A percentile compares a stretch with the other conserved stretches of the same genome.
These are phyloP conservation scores for Scolopax rusticola DNA, from an alignment of 2,797 vertebrate genomes.

Conservation along the genomic window DNA sequence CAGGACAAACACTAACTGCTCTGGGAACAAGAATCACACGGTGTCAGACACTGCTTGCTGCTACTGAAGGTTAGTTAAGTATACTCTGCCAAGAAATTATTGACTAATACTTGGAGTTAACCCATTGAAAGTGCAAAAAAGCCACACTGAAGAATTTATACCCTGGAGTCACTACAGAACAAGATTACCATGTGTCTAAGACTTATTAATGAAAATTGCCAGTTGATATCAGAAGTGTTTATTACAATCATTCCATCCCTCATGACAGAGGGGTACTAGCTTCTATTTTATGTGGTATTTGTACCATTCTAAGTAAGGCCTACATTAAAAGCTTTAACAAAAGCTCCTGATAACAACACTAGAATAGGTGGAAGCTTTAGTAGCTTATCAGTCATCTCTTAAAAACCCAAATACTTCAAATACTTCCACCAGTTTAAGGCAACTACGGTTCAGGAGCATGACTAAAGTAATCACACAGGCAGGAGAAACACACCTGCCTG, in stretches of 20 bases:
- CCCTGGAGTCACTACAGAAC: neutral
- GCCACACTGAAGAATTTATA: neutral
- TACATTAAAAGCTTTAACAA: neutral
- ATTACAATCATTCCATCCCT: neutral
- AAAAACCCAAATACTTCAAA: neutral
- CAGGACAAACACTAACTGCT: constrained; percentile 78
- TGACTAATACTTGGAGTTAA: constrained; percentile 41
- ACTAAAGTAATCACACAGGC: neutral
- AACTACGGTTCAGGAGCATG: neutral
- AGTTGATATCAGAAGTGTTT: neutral
- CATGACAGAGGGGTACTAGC: neutral
- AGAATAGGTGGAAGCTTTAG: neutral
- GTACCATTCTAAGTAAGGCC: neutral
- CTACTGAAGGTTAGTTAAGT: constrained; percentile 70
- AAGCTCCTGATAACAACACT: neutral
- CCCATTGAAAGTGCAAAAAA: neutral
- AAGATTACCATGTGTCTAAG: accelerated
- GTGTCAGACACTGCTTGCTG: constrained; percentile 68
- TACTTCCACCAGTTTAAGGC: neutral
- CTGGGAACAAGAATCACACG: constrained; percentile 82
- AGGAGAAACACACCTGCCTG: neutral
- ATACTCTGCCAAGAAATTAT: constrained; percentile 35
- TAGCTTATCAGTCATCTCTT: neutral
- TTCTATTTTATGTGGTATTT: neutral
- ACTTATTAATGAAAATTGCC: too few relatives aligned